phyloP scores from a whole-genome alignment of 2,797 vertebrate genomes.

The Meriones psammophilus region DNA sequence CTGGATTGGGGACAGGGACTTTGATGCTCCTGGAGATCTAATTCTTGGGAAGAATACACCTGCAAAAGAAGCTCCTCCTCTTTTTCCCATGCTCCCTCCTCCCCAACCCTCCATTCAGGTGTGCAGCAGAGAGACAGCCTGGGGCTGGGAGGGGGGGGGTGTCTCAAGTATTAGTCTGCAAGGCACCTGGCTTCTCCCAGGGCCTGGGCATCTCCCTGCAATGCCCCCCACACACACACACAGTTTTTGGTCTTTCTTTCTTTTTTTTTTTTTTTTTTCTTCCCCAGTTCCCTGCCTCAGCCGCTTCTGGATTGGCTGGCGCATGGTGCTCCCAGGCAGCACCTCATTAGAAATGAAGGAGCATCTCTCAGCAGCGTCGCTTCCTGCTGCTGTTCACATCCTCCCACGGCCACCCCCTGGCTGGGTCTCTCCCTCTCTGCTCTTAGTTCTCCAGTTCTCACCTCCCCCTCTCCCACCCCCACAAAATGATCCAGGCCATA shows the following conservation, averaged over 20 bases:
- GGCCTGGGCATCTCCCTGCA: slow-evolving; percentile 45
- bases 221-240: background rate
- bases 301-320: slow-evolving; percentile 74
- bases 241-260: slow-evolving; percentile 18
- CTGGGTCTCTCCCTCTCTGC: background rate
- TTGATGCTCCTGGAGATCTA: slow-evolving; percentile 42
- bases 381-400: slow-evolving; percentile 70
- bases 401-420: slow-evolving; percentile 73
- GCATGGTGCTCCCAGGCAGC: slow-evolving; percentile 75
- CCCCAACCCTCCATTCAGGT: slow-evolving; percentile 58
- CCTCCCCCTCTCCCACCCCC: background rate
- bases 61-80: slow-evolving; percentile 63
- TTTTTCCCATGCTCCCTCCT: background rate
- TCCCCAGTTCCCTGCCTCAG: slow-evolving; percentile 68
- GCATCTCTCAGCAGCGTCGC: slow-evolving; percentile 79
- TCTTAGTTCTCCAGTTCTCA: background rate
- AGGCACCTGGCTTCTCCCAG: background rate
- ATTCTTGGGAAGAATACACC: slow-evolving; percentile 66
- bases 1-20: slow-evolving; percentile 45
- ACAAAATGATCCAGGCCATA: background rate
- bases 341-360: slow-evolving; percentile 79
- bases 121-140: slow-evolving; percentile 49
- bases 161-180: slow-evolving; percentile 26
- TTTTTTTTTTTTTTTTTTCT: background rate
- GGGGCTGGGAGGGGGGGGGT: background rate